Evolutionary conservation across 2,797 vertebrate species (phyloP), one percentile per base, ranked within the genome.

Genomic region (Toxotes lorentzi): DNA sequence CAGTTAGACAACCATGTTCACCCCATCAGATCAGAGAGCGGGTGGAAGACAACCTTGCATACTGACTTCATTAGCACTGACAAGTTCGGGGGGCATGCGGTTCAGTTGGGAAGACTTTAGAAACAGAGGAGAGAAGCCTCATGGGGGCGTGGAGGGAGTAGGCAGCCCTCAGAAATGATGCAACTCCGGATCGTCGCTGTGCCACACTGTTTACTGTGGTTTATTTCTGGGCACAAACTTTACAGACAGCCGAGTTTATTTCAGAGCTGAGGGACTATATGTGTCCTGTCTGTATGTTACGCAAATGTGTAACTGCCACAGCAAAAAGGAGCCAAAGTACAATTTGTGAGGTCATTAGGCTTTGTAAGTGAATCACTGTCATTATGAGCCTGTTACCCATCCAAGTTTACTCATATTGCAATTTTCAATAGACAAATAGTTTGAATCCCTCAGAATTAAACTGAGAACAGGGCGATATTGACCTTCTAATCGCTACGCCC

Each of bases 11-110:
- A 92, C 94, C 95, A 89, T 93, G 95, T 95, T 96, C 93, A 93
- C 92, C 93, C 94, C 84, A 82, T 92, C 87, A 86, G 82, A 59
- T 73, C 59, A 65, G 82, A 72, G 67, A 77, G 74, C 86, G 76
- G 86, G 76, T 74, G 64, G 70, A 76, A 89, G 87, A 92, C 90
- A 90, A 84, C 77, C 81, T 71, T 62, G 79, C 89, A 84, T 88
- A 92, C 94, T 92, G 94, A 94, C 95, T 97, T 97, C 97, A 97
- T 97, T 97, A 96, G 94, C 84, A 75, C 93, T 94, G 94, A 95
- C 92, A 94, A 93, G 91, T 93, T 71, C 87, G 85, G 78, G 88
- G 68, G 92, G 81, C 84, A 73, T 91, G 89, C 68, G 83, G 86
- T 83, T 94, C 90, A 90, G 93, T 94, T 93, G 89, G 84, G 83